A percentile compares a stretch with the other conserved stretches of the same genome.
These are phyloP conservation scores for Panopea generosa DNA, from an alignment of 2,888 invertebrate genomes.

Conservation along the genomic window DNA sequence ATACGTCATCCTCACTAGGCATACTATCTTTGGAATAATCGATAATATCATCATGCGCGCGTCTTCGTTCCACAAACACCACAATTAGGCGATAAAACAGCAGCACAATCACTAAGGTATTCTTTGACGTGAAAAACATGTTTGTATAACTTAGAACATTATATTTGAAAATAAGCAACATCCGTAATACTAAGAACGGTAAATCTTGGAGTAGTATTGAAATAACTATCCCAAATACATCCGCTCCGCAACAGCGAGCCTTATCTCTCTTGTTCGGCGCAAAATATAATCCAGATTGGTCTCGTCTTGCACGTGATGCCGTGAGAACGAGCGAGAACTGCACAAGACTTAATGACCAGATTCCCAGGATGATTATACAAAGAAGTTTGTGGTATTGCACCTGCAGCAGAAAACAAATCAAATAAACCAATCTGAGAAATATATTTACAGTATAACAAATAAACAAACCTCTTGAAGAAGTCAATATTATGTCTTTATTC, in stretches of 20 bases:
- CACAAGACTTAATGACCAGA: conserved; percentile 96
- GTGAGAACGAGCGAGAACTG: conserved; percentile 98
- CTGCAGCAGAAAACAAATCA: conserved; percentile 68
- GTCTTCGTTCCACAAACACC: conserved; percentile 70
- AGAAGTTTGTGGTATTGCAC: conserved; percentile 89
- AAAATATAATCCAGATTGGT: conserved; percentile 58
- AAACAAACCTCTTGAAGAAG: too few relatives aligned
- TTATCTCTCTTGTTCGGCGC: background rate
- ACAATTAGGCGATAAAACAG: conserved; percentile 92
- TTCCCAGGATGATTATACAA: conserved; percentile 93
- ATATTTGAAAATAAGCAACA: conserved; percentile 94
- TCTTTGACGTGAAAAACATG: conserved; percentile 98
- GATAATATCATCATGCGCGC: conserved; percentile 13
- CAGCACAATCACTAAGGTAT: conserved; percentile 94
- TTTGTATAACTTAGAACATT: conserved; percentile 97
- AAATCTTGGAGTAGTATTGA: conserved; percentile 94
- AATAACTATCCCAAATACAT: conserved; percentile 93
- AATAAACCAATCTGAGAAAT: too few relatives aligned
- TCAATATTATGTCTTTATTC: too few relatives aligned
- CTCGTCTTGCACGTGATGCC: conserved; percentile 88
- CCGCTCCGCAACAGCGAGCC: conserved; percentile 91
- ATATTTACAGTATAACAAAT: too few relatives aligned
- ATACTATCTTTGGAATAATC: conserved; percentile 20
- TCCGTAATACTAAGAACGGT: conserved; percentile 93
- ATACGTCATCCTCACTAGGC: conserved; percentile 14